A percentile compares a stretch with the other conserved stretches of the same genome.
phyloP scores from a whole-genome alignment of 1,140 invertebrate genomes.

The Procambarus clarkii region DNA sequence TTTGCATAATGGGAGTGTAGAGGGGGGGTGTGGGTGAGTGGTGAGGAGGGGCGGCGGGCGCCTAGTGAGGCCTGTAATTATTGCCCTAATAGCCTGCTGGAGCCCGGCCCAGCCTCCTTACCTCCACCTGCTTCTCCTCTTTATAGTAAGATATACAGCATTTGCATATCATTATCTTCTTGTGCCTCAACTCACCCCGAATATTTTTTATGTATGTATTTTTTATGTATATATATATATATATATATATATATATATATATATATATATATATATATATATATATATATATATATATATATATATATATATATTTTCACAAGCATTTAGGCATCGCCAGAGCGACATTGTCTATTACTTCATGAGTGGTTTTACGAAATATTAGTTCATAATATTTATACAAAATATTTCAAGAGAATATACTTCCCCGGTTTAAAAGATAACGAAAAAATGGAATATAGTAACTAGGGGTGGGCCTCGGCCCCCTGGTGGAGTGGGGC shows the following conservation, averaged over 20 bases:
- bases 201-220: background rate
- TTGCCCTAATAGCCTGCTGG: background rate
- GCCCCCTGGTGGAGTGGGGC: background rate
- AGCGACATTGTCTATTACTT: too few species aligned
- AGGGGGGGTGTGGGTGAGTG: background rate
- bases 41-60: background rate
- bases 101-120: background rate
- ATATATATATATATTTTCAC: too few species aligned
- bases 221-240: background rate
- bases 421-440: too few species aligned
- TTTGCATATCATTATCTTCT: background rate
- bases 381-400: too few species aligned
- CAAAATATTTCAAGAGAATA: too few species aligned
- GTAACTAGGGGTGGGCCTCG: background rate
- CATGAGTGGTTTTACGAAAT: too few species aligned
- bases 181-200: background rate
- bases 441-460: background rate
- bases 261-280: conserved; percentile 23
- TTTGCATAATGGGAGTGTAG: conserved; percentile 11
- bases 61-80: background rate
- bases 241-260: background rate
- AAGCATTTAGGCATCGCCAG: too few species aligned
- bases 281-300: conserved; percentile 18
- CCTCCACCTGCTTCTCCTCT: background rate
- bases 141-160: background rate